Evolutionary conservation across 2,113 vertebrate genomes (phyloP).

Genomic region (Notarius quadriscutis): DNA sequence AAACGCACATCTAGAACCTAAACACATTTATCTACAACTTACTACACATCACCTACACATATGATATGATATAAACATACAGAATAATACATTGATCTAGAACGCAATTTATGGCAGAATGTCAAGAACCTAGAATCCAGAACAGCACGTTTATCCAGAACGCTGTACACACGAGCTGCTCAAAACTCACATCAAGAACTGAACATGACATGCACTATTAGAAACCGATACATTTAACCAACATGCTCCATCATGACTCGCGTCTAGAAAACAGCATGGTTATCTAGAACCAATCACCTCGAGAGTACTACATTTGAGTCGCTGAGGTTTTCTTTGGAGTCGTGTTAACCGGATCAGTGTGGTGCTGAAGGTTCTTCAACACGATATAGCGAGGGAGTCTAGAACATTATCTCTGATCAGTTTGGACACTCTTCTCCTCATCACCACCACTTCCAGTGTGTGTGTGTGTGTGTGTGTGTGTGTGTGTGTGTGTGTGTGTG

Average conservation of each 20-base stretch:
- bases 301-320: no score
- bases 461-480: background rate
- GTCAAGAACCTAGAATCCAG: background rate
- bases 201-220: background rate
- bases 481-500: background rate
- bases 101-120: background rate
- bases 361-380: background rate
- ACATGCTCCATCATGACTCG: background rate
- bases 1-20: background rate
- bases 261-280: background rate
- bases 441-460: background rate
- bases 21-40: background rate
- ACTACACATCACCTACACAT: background rate
- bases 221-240: background rate
- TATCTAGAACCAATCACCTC: background rate
- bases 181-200: background rate
- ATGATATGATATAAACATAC: background rate
- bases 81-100: background rate
- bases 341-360: background rate
- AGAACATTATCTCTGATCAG: background rate
- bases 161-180: background rate
- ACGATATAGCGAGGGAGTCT: background rate
- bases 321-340: background rate
- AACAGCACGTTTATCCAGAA: background rate
- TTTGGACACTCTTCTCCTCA: background rate